Evolutionary conservation across 2,797 vertebrate genomes (phyloP).

Genomic region (Buphagus erythrorhynchus): DNA sequence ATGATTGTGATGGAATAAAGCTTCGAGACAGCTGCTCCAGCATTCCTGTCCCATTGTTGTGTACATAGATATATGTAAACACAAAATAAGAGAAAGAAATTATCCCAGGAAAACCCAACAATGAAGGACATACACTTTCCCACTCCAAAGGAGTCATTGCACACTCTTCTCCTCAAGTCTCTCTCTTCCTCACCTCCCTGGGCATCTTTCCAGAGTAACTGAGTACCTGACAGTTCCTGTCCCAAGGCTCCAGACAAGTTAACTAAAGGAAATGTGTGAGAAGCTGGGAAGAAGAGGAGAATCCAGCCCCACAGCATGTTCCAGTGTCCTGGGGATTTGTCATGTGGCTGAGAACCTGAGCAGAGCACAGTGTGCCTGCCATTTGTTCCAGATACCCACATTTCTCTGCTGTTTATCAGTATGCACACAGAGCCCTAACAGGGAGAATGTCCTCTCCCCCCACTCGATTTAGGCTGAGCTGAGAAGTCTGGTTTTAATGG

Average conservation of each 20-base stretch:
- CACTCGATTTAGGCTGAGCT: neutral
- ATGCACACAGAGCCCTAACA: rapidly evolving
- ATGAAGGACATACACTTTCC: neutral
- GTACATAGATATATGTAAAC: no score
- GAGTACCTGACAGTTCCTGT: neutral
- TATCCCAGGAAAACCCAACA: no score
- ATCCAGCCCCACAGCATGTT: rapidly evolving
- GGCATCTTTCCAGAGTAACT: rapidly evolving
- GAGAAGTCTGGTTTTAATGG: neutral
- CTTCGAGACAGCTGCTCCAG: no score
- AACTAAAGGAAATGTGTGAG: neutral
- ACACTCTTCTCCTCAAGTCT: neutral
- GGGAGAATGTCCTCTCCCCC: neutral
- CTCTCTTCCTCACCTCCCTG: neutral
- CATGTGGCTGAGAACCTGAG: rapidly evolving
- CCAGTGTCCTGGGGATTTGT: neutral
- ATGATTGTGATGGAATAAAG: no score
- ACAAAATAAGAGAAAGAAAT: no score
- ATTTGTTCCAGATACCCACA: rapidly evolving
- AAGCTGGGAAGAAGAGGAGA: neutral
- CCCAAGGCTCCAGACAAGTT: neutral
- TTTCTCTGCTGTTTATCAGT: neutral
- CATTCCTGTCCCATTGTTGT: no score
- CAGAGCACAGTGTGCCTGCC: neutral
- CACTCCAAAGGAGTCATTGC: neutral